These are phyloP conservation scores for Lynx canadensis DNA, from an alignment of 2,113 vertebrate genomes.

Conservation along the genomic window DNA sequence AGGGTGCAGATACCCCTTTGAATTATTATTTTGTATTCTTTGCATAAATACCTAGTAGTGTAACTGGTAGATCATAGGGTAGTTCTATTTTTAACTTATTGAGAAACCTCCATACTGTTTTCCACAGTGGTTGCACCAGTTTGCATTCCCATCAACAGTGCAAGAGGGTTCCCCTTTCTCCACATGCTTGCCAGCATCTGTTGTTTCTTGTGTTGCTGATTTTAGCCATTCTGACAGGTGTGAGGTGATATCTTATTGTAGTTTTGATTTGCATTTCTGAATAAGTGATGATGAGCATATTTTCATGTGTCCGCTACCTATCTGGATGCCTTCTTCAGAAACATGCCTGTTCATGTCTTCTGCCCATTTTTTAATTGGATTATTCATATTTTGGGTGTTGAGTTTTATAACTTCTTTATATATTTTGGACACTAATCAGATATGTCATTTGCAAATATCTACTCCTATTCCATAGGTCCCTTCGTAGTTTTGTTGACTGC, in stretches of 20 bases:
- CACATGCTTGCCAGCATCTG: neutral
- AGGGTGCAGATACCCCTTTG: neutral
- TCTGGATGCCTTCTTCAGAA: neutral
- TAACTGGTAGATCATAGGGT: neutral
- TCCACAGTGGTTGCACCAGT: neutral
- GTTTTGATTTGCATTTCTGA: neutral
- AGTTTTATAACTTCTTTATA: neutral
- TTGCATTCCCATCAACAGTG: neutral
- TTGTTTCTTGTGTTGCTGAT: neutral
- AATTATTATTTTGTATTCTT: neutral
- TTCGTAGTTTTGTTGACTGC: neutral
- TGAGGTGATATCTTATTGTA: neutral
- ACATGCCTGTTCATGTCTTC: neutral
- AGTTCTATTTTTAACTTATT: neutral
- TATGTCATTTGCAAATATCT: neutral
- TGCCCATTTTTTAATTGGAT: neutral
- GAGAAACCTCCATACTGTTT: neutral
- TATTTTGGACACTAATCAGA: neutral
- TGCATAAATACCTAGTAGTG: neutral
- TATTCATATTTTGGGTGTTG: neutral
- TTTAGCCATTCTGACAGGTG: neutral
- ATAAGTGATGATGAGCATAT: neutral
- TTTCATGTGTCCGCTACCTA: neutral
- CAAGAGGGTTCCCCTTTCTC: neutral
- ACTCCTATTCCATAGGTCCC: neutral